Conservation (phyloP, 2,797 vertebrate species). For the Gymnocypris eckloni region DNA sequence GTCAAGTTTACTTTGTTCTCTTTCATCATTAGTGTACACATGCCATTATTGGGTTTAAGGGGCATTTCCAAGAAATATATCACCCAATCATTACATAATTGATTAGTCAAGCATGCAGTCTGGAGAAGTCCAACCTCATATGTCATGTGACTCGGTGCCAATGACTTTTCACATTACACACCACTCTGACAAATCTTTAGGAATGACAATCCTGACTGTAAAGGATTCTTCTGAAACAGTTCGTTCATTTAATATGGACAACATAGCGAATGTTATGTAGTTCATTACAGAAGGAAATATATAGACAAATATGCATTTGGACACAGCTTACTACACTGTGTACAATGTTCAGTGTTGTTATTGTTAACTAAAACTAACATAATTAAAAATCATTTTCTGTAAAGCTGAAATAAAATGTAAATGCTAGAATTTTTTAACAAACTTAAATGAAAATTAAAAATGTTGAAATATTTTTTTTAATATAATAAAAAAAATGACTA, state of each 20-base stretch:
- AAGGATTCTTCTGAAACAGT: not conserved
- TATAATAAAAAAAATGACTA: not conserved
- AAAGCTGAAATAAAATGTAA: not conserved
- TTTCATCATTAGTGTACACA: conserved; percentile 15
- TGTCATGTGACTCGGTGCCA: not conserved
- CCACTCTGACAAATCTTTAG: not conserved
- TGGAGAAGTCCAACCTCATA: conserved; percentile 7
- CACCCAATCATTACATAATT: conserved; percentile 64
- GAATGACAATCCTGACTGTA: not conserved
- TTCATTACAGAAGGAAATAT: not conserved
- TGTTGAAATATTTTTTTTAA: not conserved
- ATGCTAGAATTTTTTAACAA: not conserved
- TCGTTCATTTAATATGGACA: not conserved
- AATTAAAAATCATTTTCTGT: not conserved
- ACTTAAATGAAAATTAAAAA: not conserved
- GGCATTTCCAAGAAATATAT: conserved; percentile 59
- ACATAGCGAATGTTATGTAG: not conserved
- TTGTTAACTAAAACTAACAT: not conserved
- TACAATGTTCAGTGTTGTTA: not conserved
- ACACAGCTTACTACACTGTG: not conserved
- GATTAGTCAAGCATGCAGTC: not conserved
- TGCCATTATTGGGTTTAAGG: conserved; percentile 30
- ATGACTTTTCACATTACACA: not conserved
- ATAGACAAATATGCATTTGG: not conserved
- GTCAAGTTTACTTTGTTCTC: conserved; percentile 34